These are phyloP conservation scores for Xenotilapia caudafasciata DNA, from an alignment of 2,113 vertebrate genomes.

Conservation along the genomic window DNA sequence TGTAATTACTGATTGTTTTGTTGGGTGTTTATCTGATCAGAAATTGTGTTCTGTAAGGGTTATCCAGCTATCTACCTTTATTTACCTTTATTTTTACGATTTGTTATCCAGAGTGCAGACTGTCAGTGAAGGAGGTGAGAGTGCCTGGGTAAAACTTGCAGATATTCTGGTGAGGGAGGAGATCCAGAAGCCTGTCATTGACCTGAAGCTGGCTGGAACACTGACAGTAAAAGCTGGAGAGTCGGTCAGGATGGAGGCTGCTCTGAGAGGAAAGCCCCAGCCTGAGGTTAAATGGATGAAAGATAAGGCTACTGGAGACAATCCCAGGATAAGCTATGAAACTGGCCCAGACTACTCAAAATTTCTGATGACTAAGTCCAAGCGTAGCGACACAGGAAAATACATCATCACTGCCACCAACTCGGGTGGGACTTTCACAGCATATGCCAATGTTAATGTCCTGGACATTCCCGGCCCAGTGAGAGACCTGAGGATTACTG, in stretches of 20 bases:
- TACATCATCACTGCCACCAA: conserved; percentile 92
- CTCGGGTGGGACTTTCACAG: conserved; percentile 85
- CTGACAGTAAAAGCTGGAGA: conserved; percentile 92
- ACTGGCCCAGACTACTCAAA: conserved; percentile 84
- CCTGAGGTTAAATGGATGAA: conserved; percentile 92
- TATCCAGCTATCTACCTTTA: background rate
- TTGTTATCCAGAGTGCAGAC: conserved; percentile 83
- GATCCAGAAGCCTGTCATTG: conserved; percentile 91
- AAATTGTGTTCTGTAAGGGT: background rate
- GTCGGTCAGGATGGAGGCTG: conserved; percentile 89
- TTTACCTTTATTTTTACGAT: background rate
- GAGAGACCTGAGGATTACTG: conserved; percentile 84
- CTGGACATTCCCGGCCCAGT: conserved; percentile 92
- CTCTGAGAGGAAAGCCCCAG: conserved; percentile 91
- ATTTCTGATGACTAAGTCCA: conserved; percentile 87
- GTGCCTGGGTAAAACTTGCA: conserved; percentile 87
- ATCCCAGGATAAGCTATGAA: conserved; percentile 88
- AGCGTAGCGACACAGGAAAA: conserved; percentile 87
- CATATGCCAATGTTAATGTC: conserved; percentile 87
- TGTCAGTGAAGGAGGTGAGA: conserved; percentile 92
- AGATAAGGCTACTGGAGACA: conserved; percentile 87
- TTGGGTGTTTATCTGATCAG: background rate
- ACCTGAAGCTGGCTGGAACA: conserved; percentile 85
- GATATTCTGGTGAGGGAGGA: conserved; percentile 93
- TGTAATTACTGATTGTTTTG: background rate